A percentile compares a stretch with the other conserved stretches of the same genome.
Evolutionary conservation across 1,140 invertebrate species (phyloP).

Genomic region (honey bee (Apis mellifera)): DNA sequence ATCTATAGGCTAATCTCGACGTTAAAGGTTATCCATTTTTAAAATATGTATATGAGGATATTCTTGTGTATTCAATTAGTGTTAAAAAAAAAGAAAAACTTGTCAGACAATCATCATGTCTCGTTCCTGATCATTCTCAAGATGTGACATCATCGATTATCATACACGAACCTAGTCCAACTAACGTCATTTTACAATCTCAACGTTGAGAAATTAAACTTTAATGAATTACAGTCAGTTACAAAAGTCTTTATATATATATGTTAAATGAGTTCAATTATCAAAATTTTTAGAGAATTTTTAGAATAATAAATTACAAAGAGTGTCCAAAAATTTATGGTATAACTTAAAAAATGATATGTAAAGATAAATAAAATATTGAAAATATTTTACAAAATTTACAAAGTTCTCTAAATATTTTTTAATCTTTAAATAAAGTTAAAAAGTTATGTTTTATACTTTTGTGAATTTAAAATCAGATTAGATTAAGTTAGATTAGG

Average conservation of each 20-base stretch:
- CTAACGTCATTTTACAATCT: constrained; percentile 20
- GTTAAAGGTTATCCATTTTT: constrained; percentile 4
- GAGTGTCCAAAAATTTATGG: no score
- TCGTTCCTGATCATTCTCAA: constrained; percentile 14
- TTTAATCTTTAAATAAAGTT: no score
- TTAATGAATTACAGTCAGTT: neutral
- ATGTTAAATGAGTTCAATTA: neutral
- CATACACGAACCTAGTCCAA: constrained; percentile 26
- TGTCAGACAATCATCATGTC: constrained; percentile 10
- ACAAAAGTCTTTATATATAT: neutral
- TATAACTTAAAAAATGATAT: no score
- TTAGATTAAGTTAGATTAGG: no score
- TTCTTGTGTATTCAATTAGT: neutral
- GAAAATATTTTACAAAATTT: no score
- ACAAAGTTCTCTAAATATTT: no score
- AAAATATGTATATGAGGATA: neutral
- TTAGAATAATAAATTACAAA: no score
- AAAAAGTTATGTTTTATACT: no score
- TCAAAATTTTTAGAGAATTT: no score
- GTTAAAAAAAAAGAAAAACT: neutral
- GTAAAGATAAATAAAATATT: no score
- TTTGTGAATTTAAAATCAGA: no score
- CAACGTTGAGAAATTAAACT: neutral
- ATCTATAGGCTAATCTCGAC: neutral
- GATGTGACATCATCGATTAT: constrained; percentile 62